phyloP scores from a whole-genome alignment of 2,888 invertebrate genomes.

The Xanthia togata region DNA sequence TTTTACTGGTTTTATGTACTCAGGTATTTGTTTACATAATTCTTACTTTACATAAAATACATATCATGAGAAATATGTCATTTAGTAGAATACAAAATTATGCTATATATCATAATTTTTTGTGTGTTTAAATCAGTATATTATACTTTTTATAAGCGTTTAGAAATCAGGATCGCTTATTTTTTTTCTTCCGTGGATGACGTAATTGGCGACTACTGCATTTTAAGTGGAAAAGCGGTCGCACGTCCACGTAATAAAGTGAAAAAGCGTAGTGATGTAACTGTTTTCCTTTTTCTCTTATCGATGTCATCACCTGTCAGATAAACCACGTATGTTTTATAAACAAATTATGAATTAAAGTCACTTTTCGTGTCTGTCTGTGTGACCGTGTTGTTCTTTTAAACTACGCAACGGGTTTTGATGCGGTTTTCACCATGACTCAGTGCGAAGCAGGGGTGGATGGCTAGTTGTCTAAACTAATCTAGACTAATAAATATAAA shows the following conservation, averaged over 20 bases:
- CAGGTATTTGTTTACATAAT: conserved; percentile 22
- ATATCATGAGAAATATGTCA: conserved; percentile 34
- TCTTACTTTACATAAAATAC: conserved; percentile 50
- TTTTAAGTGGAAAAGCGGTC: not conserved
- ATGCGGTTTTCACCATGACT: too few relatives aligned
- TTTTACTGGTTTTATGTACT: conserved; percentile 40
- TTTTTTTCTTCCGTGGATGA: conserved; percentile 16
- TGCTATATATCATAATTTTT: conserved; percentile 20
- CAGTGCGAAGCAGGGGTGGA: too few relatives aligned
- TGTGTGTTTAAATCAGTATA: conserved; percentile 21
- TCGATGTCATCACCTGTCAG: not conserved
- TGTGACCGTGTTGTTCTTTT: too few relatives aligned
- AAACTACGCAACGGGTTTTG: too few relatives aligned
- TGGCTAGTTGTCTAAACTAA: not conserved
- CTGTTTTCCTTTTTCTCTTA: not conserved
- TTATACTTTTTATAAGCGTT: conserved; percentile 1
- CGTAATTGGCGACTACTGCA: conserved; percentile 9
- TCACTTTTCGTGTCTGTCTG: too few relatives aligned
- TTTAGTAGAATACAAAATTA: conserved; percentile 31
- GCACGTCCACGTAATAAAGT: not conserved
- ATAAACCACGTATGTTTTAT: not conserved
- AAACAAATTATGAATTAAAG: too few relatives aligned
- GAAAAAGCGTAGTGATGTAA: not conserved
- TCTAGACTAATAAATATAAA: too few relatives aligned
- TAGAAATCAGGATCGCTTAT: not conserved